These are phyloP conservation scores for Heliconius nattereri DNA, from an alignment of 1,140 invertebrate genomes.

Conservation along the genomic window DNA sequence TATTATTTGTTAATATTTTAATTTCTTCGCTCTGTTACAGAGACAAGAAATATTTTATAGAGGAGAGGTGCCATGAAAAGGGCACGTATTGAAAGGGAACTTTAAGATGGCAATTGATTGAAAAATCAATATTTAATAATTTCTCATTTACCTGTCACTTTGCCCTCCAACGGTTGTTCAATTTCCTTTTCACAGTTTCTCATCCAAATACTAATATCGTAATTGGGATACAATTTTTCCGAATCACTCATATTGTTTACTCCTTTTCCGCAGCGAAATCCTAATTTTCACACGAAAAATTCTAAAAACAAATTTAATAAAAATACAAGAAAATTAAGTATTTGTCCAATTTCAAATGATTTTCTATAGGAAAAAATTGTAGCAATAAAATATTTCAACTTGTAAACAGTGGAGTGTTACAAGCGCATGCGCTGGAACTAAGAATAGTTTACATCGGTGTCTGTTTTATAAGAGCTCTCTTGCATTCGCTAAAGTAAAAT, in stretches of 20 bases:
- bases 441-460: not conserved
- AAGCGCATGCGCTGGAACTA: not conserved
- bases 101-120: no score
- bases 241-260: not conserved
- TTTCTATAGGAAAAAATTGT: not conserved
- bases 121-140: no score
- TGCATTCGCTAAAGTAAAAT: not conserved
- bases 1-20: no score
- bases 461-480: not conserved
- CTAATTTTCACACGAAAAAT: no score
- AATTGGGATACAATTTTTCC: constrained; percentile 19
- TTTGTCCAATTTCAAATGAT: no score
- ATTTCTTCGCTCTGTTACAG: no score
- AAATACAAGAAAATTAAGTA: not conserved
- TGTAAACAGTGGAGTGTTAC: not conserved
- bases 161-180: constrained; percentile 83
- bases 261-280: not conserved
- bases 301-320: not conserved
- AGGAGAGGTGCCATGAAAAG: no score
- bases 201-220: constrained; percentile 11
- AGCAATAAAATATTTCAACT: not conserved
- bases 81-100: no score
- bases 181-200: constrained; percentile 85
- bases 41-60: no score
- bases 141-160: constrained; percentile 76